Evolutionary conservation across 2,113 vertebrate genomes (phyloP).

Genomic region (Malaclemys terrapin): DNA sequence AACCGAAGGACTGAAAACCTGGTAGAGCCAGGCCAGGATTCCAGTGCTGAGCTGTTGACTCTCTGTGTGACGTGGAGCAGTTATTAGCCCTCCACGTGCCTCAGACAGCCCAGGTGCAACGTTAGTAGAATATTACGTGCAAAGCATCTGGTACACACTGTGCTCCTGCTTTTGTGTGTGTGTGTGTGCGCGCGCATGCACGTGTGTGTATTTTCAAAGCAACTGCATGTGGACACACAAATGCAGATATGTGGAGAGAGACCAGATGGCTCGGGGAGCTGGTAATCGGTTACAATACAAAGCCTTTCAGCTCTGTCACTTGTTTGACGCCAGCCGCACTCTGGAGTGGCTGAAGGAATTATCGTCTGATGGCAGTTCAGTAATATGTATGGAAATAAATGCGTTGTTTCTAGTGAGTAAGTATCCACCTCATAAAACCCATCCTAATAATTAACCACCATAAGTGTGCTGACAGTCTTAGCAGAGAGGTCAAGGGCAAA

Average conservation of each 20-base stretch:
- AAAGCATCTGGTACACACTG: not conserved
- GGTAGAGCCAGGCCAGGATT: not conserved
- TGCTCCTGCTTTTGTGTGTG: not conserved
- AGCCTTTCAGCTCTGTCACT: not conserved
- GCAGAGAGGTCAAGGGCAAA: not conserved
- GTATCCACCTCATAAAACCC: not conserved
- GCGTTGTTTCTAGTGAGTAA: not conserved
- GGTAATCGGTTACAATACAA: not conserved
- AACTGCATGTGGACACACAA: too few relatives aligned
- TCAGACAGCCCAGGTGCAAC: not conserved
- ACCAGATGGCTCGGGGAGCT: not conserved
- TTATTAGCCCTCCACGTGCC: not conserved
- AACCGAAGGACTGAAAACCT: not conserved
- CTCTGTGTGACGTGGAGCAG: not conserved
- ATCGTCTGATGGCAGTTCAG: not conserved
- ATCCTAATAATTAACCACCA: not conserved
- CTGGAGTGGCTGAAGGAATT: not conserved
- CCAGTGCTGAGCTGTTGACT: not conserved
- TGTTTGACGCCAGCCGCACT: not conserved
- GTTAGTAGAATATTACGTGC: not conserved
- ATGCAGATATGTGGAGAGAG: not conserved
- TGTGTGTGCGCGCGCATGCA: too few relatives aligned
- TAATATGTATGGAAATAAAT: not conserved
- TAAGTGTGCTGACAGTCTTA: not conserved
- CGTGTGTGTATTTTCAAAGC: too few relatives aligned